Base-by-base conservation (phyloP, 2,888 invertebrate genomes). In the Erebia palarica region DNA sequence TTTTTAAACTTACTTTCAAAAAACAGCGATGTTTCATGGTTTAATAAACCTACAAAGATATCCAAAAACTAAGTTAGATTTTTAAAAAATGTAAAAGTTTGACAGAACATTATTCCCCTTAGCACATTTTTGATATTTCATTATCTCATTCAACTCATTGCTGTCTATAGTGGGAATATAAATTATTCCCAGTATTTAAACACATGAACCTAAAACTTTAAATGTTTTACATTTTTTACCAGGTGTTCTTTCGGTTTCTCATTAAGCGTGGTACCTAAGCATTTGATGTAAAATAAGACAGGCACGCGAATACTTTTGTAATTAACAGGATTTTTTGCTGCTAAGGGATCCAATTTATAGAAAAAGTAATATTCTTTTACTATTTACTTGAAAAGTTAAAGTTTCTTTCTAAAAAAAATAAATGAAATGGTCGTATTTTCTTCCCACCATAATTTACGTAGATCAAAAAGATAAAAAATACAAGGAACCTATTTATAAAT, bases 161-260 rank as follows among this genome's bases (percentile, higher is more conserved):
- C 14, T 7, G 21, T 57, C 21, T 11, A 57, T 58, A 13, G 7
- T 13, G 13, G 58, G 14, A 27, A 58, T 58, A 13, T 4, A 58
- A 14, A 27, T 58, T 3, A 11, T 47, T 47, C 47, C 47, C 47
- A 47, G 11, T 47, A 47, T 47, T 11, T 47, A 47, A 47, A 58
- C 58, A 36, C 14, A 36, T 58, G 1, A 8, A 21, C 57, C 8
- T 14, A 36, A 58, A 55, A 55, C n/a, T 0, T 27, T 14, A 27
- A 58, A 58, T 27, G 11, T 27, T 14, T 36, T 55, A 55, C 8
- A 18, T 55, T n/a, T 55, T 55, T 55, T 55, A 55, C 10, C 9
- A 27, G 44, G 42, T 44, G 16, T 60, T 16, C 60, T n/a, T 36
- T n/a, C 42, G n/a, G 42, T 60, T 61, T 47, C 61, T 61, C n/a